phyloP scores from a whole-genome alignment of 2,797 vertebrate genomes.

The Lophius americanus region DNA sequence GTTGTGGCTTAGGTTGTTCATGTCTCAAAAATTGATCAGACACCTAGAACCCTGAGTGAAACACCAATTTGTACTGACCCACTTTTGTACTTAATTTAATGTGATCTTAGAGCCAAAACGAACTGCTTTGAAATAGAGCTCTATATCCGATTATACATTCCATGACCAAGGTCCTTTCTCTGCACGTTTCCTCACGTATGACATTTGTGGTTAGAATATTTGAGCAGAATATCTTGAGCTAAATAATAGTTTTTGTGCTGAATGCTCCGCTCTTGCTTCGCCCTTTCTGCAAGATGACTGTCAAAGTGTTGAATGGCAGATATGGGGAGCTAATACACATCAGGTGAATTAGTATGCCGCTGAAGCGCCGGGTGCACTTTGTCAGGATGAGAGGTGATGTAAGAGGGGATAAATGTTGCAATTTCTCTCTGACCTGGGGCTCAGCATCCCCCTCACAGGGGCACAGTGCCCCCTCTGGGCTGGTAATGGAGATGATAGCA shows the following conservation, averaged over 20 bases:
- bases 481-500: slow-evolving; percentile 50
- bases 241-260: slow-evolving; percentile 28
- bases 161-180: too few species aligned
- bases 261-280: slow-evolving; percentile 49
- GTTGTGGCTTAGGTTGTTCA: too few species aligned
- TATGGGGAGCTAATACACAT: slow-evolving; percentile 62
- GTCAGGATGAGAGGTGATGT: slow-evolving; percentile 78
- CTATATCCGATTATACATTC: too few species aligned
- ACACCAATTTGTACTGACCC: too few species aligned
- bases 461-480: slow-evolving; percentile 85
- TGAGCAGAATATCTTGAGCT: background rate
- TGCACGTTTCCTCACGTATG: background rate
- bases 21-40: too few species aligned
- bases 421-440: slow-evolving; percentile 69
- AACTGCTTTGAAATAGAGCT: too few species aligned
- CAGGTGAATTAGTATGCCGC: slow-evolving; percentile 76
- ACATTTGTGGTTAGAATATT: background rate
- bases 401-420: slow-evolving; percentile 79
- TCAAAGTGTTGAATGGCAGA: slow-evolving; percentile 76
- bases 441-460: slow-evolving; percentile 63
- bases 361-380: slow-evolving; percentile 71
- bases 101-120: too few species aligned
- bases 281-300: slow-evolving; percentile 72
- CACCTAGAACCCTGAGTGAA: too few species aligned
- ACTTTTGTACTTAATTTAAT: too few species aligned